Evolutionary conservation across 1,140 invertebrate species (phyloP).

Genomic region (Mactra quadrangularis): DNA sequence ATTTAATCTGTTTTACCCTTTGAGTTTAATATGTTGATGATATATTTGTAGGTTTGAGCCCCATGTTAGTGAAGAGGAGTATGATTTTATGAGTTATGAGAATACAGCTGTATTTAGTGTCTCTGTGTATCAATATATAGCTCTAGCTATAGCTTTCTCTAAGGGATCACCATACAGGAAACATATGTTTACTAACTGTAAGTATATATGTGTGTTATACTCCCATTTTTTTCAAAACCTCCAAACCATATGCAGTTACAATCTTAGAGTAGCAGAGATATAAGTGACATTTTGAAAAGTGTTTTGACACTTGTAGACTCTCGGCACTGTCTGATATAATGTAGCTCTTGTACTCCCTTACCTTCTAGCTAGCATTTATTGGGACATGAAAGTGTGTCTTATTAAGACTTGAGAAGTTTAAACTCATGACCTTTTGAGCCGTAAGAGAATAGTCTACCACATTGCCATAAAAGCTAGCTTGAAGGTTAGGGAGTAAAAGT

Average conservation of each 20-base stretch:
- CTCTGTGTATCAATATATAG: slow-evolving; percentile 94
- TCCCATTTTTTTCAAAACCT: not conserved
- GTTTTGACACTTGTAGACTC: not conserved
- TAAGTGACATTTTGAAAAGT: not conserved
- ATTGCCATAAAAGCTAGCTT: too few relatives aligned
- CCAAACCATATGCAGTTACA: not conserved
- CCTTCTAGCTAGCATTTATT: too few relatives aligned
- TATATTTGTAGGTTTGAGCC: slow-evolving; percentile 80
- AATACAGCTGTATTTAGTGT: slow-evolving; percentile 89
- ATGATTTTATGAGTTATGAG: slow-evolving; percentile 78
- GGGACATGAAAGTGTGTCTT: too few relatives aligned
- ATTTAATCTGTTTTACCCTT: too few relatives aligned
- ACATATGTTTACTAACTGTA: slow-evolving; percentile 81
- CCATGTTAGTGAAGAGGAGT: slow-evolving; percentile 72
- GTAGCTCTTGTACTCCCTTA: too few relatives aligned
- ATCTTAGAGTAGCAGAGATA: not conserved
- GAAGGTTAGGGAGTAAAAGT: too few relatives aligned
- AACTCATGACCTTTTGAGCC: too few relatives aligned
- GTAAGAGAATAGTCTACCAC: too few relatives aligned
- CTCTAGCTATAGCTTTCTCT: slow-evolving; percentile 93
- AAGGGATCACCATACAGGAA: slow-evolving; percentile 92
- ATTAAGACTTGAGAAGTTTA: too few relatives aligned
- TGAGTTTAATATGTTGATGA: too few relatives aligned
- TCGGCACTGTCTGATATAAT: too few relatives aligned
- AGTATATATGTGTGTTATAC: too few relatives aligned